Conservation (phyloP, 2,113 vertebrate genomes). For the Dolichallabes microphthalmus region DNA sequence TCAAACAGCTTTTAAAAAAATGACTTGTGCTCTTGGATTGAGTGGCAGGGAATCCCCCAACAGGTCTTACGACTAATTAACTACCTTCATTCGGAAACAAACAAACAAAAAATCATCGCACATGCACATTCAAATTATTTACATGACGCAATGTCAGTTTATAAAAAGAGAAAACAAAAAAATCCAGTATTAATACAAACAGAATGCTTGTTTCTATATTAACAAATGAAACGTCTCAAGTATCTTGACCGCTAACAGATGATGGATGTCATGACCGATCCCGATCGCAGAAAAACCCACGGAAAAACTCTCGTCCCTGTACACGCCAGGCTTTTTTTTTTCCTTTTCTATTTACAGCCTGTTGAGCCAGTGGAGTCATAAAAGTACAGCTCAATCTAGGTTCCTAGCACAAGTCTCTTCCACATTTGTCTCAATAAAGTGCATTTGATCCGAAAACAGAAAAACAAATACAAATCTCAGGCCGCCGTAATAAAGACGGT, state of each 20-base stretch:
- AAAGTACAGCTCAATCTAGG: neutral
- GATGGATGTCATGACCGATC: conserved; percentile 30
- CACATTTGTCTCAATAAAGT: conserved; percentile 67
- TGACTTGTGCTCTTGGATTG: conserved; percentile 72
- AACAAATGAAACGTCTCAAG: conserved; percentile 63
- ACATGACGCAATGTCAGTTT: conserved; percentile 66
- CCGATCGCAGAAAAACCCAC: neutral
- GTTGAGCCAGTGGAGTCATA: neutral
- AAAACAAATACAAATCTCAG: conserved; percentile 44
- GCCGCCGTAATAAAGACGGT: conserved; percentile 39
- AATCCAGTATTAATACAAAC: conserved; percentile 67
- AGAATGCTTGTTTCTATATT: conserved; percentile 55
- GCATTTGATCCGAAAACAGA: conserved; percentile 63
- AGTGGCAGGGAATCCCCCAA: conserved; percentile 54
- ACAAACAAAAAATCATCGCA: conserved; percentile 42
- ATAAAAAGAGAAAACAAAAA: conserved; percentile 50
- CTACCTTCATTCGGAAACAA: conserved; percentile 44
- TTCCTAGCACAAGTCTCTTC: conserved; percentile 10
- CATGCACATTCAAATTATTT: conserved; percentile 69
- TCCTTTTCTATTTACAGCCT: neutral
- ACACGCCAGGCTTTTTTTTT: neutral
- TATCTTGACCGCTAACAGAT: conserved; percentile 55
- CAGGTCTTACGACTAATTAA: conserved; percentile 23
- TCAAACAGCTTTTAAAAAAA: conserved; percentile 60
- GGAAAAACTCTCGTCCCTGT: neutral